Evolutionary conservation across 2,888 invertebrate genomes (phyloP), one percentile per base, ranked within the genome.

Genomic region (Pseudococcus longispinus): DNA sequence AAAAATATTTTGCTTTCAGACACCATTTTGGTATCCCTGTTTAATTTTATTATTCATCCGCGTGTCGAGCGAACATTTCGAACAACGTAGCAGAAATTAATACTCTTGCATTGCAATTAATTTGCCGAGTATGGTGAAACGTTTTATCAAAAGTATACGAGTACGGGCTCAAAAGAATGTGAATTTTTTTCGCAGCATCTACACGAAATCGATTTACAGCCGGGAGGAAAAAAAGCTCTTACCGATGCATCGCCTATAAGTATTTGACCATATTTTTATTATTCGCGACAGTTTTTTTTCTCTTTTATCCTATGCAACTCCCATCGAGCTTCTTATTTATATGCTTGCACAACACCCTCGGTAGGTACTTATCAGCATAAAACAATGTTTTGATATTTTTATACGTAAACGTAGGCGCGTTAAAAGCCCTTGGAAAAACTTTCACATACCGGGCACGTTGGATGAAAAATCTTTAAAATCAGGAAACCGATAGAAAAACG

Each of bases 221-320:
- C 6, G 18, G 70, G 6, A 9, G 65, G 13, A 26, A 6, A 18
- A 29, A 70, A 70, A 70, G 29, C 70, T 29, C 70, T 70, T 70
- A 70, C 18, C 70, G 70, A 70, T 70, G 70, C 70, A 70, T 70
- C 70, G 70, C 70, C 70, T 29, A 32, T 55, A 37, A 37, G 37
- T 37, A 60, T 60, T 70, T 70, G 70, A 70, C 70, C 70, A 70
- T 70, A 70, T 70, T 70, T 70, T 70, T 70, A 70, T 70, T 70
- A 70, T 70, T 70, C 29, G 70, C 70, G 70, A 70, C 70, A 70
- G 70, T 70, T 70, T 29, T 26, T 70, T 29, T 29, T 26, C 9
- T 20, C 65, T 26, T 70, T 11, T 18, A 29, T 29, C 70, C 29
- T 9, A 60, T 60, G 60, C 60, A 23, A 23, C 60, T 70, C 29